Conservation (phyloP, 2,113 vertebrate species). For the human region DNA sequence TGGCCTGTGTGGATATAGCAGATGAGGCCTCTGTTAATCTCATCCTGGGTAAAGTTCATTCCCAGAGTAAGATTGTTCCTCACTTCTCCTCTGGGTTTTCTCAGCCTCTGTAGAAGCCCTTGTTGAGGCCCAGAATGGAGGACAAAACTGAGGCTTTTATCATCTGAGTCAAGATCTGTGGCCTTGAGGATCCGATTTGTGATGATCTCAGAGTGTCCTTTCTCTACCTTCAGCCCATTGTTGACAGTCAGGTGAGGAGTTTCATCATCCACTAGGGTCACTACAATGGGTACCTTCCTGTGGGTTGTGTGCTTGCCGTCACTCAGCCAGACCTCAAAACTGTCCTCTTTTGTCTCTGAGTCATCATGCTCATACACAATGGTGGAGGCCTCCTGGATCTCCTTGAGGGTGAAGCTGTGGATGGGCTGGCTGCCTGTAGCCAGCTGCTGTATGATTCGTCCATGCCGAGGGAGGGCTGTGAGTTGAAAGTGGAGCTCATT, state of each 20-base stretch:
- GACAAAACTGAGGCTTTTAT: constrained; percentile 80
- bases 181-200: constrained; percentile 79
- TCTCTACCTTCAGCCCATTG: constrained; percentile 75
- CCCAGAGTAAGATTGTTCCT: constrained; percentile 77
- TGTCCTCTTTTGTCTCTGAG: constrained; percentile 81
- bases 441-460: constrained; percentile 79
- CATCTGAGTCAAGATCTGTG: constrained; percentile 81
- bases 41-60: constrained; percentile 84
- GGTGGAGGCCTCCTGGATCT: constrained; percentile 80
- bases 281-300: constrained; percentile 74
- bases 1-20: constrained; percentile 77
- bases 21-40: constrained; percentile 79
- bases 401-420: constrained; percentile 78
- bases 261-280: constrained; percentile 82
- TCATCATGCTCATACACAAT: constrained; percentile 84
- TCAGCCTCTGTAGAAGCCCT: constrained; percentile 85
- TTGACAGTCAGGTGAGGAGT: constrained; percentile 77
- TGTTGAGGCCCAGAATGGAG: constrained; percentile 74
- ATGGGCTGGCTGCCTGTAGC: constrained; percentile 63
- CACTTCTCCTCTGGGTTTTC: constrained; percentile 82
- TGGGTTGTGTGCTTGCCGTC: constrained; percentile 79
- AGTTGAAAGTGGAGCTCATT: constrained; percentile 79
- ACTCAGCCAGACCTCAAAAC: constrained; percentile 80
- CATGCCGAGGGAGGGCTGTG: constrained; percentile 73
- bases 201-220: constrained; percentile 77